Conservation (phyloP, 2,797 vertebrate species). For the Periparus ater region DNA sequence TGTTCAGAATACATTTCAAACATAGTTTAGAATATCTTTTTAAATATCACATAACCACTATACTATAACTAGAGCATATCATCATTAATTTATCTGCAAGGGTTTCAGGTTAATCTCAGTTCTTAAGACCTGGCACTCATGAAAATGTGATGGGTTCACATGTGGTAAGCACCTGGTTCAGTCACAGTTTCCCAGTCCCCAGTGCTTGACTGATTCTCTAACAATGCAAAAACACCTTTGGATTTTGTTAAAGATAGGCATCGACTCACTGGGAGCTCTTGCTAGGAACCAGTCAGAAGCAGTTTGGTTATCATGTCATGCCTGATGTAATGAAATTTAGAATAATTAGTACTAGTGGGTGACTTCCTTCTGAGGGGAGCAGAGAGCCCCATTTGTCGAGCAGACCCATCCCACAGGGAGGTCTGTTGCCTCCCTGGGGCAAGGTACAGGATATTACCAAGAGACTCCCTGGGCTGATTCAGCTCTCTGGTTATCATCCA, state of each 20-base stretch:
- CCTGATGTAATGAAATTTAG: neutral
- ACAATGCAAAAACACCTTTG: neutral
- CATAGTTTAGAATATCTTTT: neutral
- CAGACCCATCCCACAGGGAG: too few relatives aligned
- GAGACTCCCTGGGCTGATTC: neutral
- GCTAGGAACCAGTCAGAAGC: neutral
- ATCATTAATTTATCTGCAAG: neutral
- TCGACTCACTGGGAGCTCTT: neutral
- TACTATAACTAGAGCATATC: neutral
- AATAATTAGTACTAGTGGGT: neutral
- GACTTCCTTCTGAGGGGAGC: neutral
- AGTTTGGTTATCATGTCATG: neutral
- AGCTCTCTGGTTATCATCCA: neutral
- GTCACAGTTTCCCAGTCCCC: neutral
- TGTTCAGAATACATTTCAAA: neutral
- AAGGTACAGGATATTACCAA: rapidly evolving
- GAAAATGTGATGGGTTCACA: neutral
- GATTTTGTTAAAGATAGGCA: neutral
- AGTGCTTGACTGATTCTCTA: neutral
- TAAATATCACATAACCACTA: neutral
- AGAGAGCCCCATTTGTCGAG: rapidly evolving
- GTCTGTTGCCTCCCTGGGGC: neutral
- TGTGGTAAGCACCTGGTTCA: neutral
- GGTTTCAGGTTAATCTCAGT: neutral
- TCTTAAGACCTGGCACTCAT: neutral